These are phyloP conservation scores for Mellivora capensis DNA, from an alignment of 2,113 vertebrate genomes.

Conservation along the genomic window DNA sequence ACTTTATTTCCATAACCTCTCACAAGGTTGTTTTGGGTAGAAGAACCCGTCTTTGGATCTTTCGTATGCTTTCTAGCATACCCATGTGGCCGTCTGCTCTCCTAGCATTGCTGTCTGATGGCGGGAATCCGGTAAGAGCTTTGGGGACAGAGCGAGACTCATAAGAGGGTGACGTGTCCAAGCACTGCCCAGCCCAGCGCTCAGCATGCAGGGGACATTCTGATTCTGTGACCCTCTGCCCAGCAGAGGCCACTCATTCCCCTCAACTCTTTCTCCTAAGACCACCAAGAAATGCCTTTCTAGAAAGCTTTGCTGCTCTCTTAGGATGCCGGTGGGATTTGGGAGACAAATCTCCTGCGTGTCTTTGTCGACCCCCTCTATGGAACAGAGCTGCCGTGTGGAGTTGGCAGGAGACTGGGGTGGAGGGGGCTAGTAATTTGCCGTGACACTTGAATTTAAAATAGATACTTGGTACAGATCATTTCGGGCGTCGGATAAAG, in stretches of 20 bases:
- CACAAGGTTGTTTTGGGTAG: not conserved
- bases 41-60: not conserved
- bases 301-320: not conserved
- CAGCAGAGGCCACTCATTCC: not conserved
- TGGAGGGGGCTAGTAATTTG: not conserved
- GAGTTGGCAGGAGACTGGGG: not conserved
- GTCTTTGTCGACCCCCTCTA: not conserved
- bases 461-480: not conserved
- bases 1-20: not conserved
- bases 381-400: not conserved
- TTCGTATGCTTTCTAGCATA: rapidly evolving
- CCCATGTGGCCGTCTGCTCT: not conserved
- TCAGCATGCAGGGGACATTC: not conserved
- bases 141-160: not conserved
- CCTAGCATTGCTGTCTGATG: not conserved
- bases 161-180: rapidly evolving
- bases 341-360: not conserved
- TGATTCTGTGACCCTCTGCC: not conserved
- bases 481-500: not conserved
- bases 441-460: not conserved
- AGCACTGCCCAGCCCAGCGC: not conserved
- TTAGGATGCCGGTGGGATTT: not conserved
- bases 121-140: not conserved
- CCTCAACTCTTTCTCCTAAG: not conserved
- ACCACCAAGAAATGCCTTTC: not conserved